These are phyloP conservation scores for Acipenser transmontanus DNA, from an alignment of 2,797 vertebrate genomes.

Conservation along the genomic window DNA sequence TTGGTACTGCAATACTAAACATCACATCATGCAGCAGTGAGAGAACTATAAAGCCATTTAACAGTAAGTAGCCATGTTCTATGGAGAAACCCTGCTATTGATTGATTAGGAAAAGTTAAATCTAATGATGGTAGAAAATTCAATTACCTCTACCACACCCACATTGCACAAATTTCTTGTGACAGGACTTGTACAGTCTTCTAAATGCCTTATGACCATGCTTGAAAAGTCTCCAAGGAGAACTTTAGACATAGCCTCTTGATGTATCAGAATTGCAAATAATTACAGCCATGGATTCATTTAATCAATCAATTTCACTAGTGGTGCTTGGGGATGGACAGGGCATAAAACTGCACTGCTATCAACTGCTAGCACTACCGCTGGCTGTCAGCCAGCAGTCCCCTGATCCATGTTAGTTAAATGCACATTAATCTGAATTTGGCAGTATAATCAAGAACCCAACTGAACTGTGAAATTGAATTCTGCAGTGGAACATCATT, in stretches of 20 bases:
- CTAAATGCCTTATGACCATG: conserved; percentile 24
- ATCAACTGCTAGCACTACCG: conserved; percentile 58
- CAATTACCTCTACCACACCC: conserved; percentile 34
- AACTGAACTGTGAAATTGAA: conserved; percentile 99
- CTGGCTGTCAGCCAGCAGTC: conserved; percentile 84
- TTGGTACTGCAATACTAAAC: no score
- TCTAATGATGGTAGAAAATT: conserved; percentile 23
- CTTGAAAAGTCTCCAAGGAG: conserved; percentile 29
- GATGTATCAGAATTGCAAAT: conserved; percentile 78
- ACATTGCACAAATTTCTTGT: conserved; percentile 25
- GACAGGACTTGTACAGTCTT: conserved; percentile 26
- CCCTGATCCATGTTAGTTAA: conserved; percentile 98
- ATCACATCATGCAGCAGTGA: no score
- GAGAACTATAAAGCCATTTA: no score
- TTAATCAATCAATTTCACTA: conserved; percentile 87
- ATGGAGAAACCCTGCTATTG: background rate
- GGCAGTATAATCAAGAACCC: conserved; percentile 99
- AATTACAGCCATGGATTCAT: conserved; percentile 80
- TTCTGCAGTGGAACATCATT: conserved; percentile 90
- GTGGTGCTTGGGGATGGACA: conserved; percentile 43
- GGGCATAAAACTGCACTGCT: conserved; percentile 53
- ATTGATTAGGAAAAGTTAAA: conserved; percentile 2
- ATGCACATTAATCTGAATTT: conserved; percentile 99
- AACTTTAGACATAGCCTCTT: conserved; percentile 47
- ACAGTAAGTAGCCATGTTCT: no score